Evolutionary conservation across 30 jellyfish, hydroid and myxozoan species (phyloP), one percentile per base, ranked within the genome.

Genomic region (Rhopilema esculentum): DNA sequence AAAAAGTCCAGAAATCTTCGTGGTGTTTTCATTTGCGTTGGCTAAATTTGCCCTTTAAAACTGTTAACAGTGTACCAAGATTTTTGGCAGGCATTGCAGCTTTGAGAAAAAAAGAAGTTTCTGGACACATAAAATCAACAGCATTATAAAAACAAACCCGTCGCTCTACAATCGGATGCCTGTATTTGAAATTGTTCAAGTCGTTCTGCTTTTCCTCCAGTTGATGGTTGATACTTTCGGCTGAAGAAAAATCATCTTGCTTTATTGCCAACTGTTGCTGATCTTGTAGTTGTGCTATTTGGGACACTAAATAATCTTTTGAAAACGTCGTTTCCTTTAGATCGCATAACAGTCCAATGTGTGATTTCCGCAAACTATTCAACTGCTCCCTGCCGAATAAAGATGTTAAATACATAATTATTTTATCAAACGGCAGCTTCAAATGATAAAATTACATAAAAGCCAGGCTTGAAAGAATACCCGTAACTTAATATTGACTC

Each of bases 211-310:
- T 78, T 48, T 24, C 31, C 20, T 87, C 90, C 29, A 87, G 69
- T 77, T 70, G 66, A 17, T 67, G 75, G 57, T 78, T 78, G 21
- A 87, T 27, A 12, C 51, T 77, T 24, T 76, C 91, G n/a, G 95
- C 95, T 0, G 65, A 64, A 19, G 72, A 84, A 63, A 76, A 87
- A 51, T 87, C 95, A 6, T 87, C 95, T 27, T 77, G 66, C 51
- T 77, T 51, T 4, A 87, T 28, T 18, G 95, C 89, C 0, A n/a
- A 12, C 25, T 74, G 78, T 50, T 87, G 95, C 29, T 77, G 82
- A 40, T 50, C 85, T 50, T 87, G 86, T 0, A 87, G 52, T 18
- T 66, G 52, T 27, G 21, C 49, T 27, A 87, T 12, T 30, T 68
- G 71, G 21, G 86, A 49, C 27, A 18, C 16, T 27, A 87, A 16